Evolutionary conservation across 2,797 vertebrate species (phyloP).

Genomic region (Tympanoctomys barrerae): DNA sequence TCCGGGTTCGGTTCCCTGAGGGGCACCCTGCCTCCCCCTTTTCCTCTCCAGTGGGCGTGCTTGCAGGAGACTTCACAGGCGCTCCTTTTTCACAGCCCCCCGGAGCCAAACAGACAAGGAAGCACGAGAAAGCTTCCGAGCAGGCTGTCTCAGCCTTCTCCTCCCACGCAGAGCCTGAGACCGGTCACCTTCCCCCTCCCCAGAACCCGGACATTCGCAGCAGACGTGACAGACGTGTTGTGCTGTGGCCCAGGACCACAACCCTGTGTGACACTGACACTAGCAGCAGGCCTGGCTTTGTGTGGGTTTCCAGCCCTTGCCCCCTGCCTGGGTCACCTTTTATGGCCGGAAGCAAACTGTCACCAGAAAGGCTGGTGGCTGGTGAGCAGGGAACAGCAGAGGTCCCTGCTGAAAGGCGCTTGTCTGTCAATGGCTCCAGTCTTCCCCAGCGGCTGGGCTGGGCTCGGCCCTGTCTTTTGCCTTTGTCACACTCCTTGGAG

Average conservation of each 20-base stretch:
- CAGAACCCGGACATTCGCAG: slow-evolving; percentile 51
- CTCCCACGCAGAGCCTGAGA: neutral
- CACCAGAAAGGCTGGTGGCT: neutral
- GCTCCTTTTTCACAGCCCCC: neutral
- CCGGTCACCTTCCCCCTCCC: neutral
- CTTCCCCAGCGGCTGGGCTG: slow-evolving; percentile 1
- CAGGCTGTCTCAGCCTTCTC: neutral
- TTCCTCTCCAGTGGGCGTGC: no score
- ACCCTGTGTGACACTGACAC: neutral
- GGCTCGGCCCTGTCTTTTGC: neutral
- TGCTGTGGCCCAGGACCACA: neutral
- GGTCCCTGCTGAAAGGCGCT: slow-evolving; percentile 21
- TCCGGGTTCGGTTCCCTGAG: neutral
- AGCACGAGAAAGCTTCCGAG: neutral
- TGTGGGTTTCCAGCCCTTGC: slow-evolving; percentile 26
- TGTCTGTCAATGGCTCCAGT: slow-evolving; percentile 33
- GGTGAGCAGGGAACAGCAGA: neutral
- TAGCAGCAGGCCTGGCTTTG: neutral
- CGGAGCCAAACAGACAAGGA: neutral
- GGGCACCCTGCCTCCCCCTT: neutral
- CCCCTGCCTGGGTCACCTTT: fast-evolving
- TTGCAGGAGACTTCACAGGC: neutral
- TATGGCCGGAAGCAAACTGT: neutral
- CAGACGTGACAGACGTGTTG: neutral
- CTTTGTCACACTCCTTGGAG: slow-evolving; percentile 16